Evolutionary conservation across 2,888 invertebrate genomes (phyloP).

Genomic region (Epiblema foenella): DNA sequence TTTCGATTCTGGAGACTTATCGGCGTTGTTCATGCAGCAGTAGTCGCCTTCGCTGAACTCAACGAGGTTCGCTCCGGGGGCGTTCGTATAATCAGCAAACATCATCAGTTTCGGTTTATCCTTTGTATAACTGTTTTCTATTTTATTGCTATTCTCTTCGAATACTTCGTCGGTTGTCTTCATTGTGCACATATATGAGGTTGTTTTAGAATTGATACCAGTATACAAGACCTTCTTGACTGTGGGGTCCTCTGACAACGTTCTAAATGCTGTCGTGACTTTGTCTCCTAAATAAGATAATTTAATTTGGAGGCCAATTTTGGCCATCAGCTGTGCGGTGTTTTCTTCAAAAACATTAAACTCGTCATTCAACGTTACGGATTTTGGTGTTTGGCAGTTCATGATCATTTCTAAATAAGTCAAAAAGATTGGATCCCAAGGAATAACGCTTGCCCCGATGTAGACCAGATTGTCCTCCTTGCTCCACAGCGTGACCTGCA

Average conservation of each 20-base stretch:
- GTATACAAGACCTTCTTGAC: conserved; percentile 74
- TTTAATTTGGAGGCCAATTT: conserved; percentile 73
- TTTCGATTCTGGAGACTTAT: conserved; percentile 73
- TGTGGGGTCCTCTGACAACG: conserved; percentile 73
- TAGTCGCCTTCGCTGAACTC: conserved; percentile 72
- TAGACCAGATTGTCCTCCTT: conserved; percentile 70
- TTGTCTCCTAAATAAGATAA: conserved; percentile 68
- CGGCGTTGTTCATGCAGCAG: conserved; percentile 72
- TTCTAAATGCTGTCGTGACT: conserved; percentile 72
- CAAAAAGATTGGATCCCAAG: conserved; percentile 72
- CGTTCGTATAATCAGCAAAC: conserved; percentile 74
- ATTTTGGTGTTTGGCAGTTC: conserved; percentile 57
- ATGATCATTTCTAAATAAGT: conserved; percentile 64
- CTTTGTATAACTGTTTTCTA: conserved; percentile 63
- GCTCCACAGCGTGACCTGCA: conserved; percentile 75
- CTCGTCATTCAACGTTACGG: conserved; percentile 69
- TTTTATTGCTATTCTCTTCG: conserved; percentile 67
- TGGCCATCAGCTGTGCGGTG: conserved; percentile 73
- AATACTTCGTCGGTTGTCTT: conserved; percentile 75
- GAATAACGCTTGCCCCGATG: conserved; percentile 67
- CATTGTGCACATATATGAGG: conserved; percentile 76
- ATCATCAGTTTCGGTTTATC: conserved; percentile 65
- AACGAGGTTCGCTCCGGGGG: conserved; percentile 71
- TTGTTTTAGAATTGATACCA: conserved; percentile 75
- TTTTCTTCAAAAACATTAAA: conserved; percentile 79